phyloP scores from a whole-genome alignment of 2,113 vertebrate genomes.

The Aldabrachelys gigantea region DNA sequence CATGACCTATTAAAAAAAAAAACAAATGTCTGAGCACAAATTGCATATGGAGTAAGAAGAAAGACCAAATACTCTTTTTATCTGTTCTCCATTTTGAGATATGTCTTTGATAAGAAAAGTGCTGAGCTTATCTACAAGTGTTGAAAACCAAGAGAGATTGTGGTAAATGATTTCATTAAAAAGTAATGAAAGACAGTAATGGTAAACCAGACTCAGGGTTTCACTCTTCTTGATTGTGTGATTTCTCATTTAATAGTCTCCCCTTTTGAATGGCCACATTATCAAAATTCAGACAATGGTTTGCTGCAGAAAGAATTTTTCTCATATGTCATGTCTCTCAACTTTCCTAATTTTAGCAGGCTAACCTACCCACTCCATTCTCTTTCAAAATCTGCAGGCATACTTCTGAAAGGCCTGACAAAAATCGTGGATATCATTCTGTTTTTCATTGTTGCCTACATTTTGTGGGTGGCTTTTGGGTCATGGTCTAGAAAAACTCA shows the following conservation, averaged over 20 bases:
- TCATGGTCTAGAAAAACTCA: not conserved
- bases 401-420: not conserved
- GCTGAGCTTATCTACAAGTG: not conserved
- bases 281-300: not conserved
- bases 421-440: not conserved
- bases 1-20: not conserved
- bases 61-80: not conserved
- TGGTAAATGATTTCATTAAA: constrained; percentile 21
- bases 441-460: not conserved
- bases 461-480: not conserved
- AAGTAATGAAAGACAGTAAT: not conserved
- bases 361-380: not conserved
- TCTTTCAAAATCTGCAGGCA: constrained; percentile 6
- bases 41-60: not conserved
- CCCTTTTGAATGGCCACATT: not conserved
- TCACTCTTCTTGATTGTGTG: constrained; percentile 13
- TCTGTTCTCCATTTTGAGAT: not conserved
- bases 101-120: constrained; percentile 4
- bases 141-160: not conserved
- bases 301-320: not conserved
- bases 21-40: not conserved
- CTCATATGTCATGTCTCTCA: not conserved
- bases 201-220: not conserved
- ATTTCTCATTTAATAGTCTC: not conserved
- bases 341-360: not conserved